Conservation (phyloP, 2,888 invertebrate species). For the Homarus gammarus region DNA sequence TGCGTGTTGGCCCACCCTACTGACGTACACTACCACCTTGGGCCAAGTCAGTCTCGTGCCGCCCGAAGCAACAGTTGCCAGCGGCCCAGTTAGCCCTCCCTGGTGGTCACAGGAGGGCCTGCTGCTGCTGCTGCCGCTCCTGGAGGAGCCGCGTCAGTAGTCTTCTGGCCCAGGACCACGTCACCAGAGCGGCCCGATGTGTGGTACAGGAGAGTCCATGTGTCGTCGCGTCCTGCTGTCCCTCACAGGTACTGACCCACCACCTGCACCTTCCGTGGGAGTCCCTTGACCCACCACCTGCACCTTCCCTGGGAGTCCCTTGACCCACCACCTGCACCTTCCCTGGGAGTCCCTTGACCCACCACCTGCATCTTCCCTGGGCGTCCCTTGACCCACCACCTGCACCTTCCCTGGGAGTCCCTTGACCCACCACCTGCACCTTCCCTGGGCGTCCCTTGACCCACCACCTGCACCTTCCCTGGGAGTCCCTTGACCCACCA, state of each 20-base stretch:
- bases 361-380: no score
- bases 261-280: no score
- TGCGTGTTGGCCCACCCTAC: neutral
- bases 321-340: no score
- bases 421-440: no score
- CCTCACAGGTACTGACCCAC: slow-evolving; percentile 19
- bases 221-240: slow-evolving; percentile 22
- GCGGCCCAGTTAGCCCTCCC: neutral
- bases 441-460: no score
- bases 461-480: no score
- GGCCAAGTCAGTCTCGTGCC: neutral
- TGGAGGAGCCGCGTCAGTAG: slow-evolving; percentile 4
- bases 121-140: neutral
- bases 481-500: no score
- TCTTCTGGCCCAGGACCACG: slow-evolving; percentile 8
- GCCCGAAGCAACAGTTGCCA: slow-evolving; percentile 26
- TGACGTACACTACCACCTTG: neutral
- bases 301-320: no score
- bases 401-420: no score
- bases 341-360: no score
- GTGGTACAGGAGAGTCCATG: neutral
- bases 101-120: neutral
- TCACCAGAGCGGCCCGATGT: slow-evolving; percentile 8
- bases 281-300: no score
- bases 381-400: no score